Conservation (phyloP, 2,797 vertebrate species). For the Gobionotothen gibberifrons region DNA sequence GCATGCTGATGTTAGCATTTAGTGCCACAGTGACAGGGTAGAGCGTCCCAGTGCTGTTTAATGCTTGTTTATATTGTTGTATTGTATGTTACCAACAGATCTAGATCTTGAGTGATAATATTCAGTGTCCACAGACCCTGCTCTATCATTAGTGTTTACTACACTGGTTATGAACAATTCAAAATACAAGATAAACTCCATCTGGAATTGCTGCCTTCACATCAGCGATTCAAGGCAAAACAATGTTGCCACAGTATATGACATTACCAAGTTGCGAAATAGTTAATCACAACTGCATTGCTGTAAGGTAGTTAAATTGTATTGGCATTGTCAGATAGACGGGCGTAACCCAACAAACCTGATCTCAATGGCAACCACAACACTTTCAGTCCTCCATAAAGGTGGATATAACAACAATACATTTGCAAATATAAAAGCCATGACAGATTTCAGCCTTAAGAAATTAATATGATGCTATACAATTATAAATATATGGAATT, state of each 20-base stretch:
- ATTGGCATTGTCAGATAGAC: slow-evolving; percentile 1
- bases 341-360: slow-evolving; percentile 22
- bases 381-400: not conserved
- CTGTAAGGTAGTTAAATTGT: not conserved
- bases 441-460: not conserved
- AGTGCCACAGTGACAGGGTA: not conserved
- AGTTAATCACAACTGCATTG: not conserved
- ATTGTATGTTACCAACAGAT: no score
- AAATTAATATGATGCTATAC: not conserved
- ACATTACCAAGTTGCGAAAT: accelerated
- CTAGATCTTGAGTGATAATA: no score
- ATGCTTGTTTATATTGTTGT: no score
- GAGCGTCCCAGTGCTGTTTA: no score
- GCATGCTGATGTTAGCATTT: no score
- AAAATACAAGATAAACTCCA: no score
- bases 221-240: not conserved
- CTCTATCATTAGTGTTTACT: no score
- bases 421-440: not conserved
- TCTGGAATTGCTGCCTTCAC: not conserved
- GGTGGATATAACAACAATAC: not conserved
- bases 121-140: no score
- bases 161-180: not conserved
- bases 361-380: slow-evolving; percentile 18
- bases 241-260: not conserved
- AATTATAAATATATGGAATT: slow-evolving; percentile 8